Evolutionary conservation across 2,113 vertebrate species (phyloP), one percentile per base, ranked within the genome.

Genomic region (Tympanuchus pallidicinctus): DNA sequence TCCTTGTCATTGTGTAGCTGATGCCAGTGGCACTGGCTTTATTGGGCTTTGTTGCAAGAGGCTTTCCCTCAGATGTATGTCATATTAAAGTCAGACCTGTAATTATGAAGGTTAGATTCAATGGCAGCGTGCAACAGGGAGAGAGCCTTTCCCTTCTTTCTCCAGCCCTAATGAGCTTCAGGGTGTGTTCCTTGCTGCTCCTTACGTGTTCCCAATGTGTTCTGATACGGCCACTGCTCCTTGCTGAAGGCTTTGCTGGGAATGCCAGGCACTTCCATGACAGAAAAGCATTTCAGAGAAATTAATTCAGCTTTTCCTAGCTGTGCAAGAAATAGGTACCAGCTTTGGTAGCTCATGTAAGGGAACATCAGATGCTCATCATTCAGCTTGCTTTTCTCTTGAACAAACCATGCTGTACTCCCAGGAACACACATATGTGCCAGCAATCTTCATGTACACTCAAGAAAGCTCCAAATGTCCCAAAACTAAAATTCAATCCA

Each of bases 391-490:
- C 21, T 84, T 45, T 89, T 30, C 64, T 66, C 28, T 4, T 66
- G 70, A 81, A 25, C 25, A 12, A 71, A 70, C 25, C 93, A 64
- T 17, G 50, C 89, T 67, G 82, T 67, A 2, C 85, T 42, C 74
- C 32, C 95, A 57, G 80, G 69, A 89, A 13, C 59, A 59, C 74
- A 32, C 8, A 11, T 18, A 0, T 64, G 65, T 92, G 92, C 94
- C 91, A 87, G 54, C 64, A 76, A 56, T 56, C 64, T 40, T 48
- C 45, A 9, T 6, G 45, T 7, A 2, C 3, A 0, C 59, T 59
- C 60, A 27, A 64, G 76, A 94, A 94, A 93, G 32, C 87, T 78
- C 59, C 82, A 42, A 89, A 63, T 34, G 50, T 42, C 91, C 88
- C 73, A 69, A 72, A 50, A 54, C 56, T 69, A 16, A 83, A 75